Evolutionary conservation across 2,113 vertebrate genomes (phyloP), one percentile per base, ranked within the genome.

Genomic region (Perca schrenkii): DNA sequence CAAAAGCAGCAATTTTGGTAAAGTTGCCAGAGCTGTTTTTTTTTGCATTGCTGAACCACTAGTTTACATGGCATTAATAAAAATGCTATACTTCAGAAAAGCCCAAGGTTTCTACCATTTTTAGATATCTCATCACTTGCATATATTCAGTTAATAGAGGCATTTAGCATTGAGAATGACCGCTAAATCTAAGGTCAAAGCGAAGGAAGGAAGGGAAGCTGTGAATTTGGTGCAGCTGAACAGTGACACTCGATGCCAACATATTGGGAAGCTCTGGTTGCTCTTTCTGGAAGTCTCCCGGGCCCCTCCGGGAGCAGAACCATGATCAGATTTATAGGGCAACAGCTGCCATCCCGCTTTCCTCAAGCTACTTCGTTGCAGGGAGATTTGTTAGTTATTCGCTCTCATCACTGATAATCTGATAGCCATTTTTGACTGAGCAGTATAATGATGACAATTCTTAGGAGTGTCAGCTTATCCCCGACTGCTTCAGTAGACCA

Each of bases 371-470:
- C 85, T 90, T 84, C 86, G 79, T 77, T 89, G 83, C 79, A 84
- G 79, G 84, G 74, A 86, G 87, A 91, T 92, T 89, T 88, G 87
- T 93, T 89, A 87, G 90, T 86, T 43, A 87, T 93, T 94, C 87
- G 84, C 65, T 80, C 89, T 88, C 88, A 92, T 94, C 92, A 86
- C 77, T 86, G 86, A 92, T 91, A 93, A 94, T 93, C 92, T 91
- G 91, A 94, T 91, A 75, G 74, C 90, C 75, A 88, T 93, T 91
- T 94, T 86, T 92, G 91, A 93, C 90, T 77, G 79, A 91, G 84
- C 86, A 63, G 69, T 77, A 85, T 91, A 90, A 92, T 94, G 88
- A 92, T 92, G 88, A 92, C 93, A 82, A 94, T 92, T 91, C 86
- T 93, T 84, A 86, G 86, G 86, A 88, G 80, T 91, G 89, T 91